phyloP scores from a whole-genome alignment of 2,888 invertebrate genomes.

The Drosophila kambysellisi region DNA sequence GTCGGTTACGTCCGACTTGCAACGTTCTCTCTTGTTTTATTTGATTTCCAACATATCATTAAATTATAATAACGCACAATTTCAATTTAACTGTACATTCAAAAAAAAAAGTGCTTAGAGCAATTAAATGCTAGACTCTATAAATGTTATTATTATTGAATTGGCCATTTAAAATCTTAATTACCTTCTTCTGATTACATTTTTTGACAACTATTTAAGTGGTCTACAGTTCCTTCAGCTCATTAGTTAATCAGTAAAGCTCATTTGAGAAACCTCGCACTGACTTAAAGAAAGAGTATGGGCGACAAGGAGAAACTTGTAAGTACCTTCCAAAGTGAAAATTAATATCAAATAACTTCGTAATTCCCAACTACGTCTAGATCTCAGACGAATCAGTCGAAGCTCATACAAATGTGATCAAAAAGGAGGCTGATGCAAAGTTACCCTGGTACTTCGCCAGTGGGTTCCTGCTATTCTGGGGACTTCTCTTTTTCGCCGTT shows the following conservation, averaged over 20 bases:
- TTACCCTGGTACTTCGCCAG: constrained; percentile 69
- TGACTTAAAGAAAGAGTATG: neutral
- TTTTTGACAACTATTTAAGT: constrained; percentile 7
- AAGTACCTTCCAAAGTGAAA: constrained; percentile 6
- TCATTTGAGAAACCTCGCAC: neutral
- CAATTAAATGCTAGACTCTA: neutral
- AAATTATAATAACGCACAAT: neutral
- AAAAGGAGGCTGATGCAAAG: constrained; percentile 6
- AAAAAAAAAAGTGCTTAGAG: neutral
- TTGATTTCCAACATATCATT: constrained; percentile 4
- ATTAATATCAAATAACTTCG: neutral
- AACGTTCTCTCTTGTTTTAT: neutral
- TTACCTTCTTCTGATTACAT: constrained; percentile 1
- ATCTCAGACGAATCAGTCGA: constrained; percentile 37
- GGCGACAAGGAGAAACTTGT: constrained; percentile 21
- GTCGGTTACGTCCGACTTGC: too few relatives aligned
- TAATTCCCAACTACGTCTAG: constrained; percentile 10
- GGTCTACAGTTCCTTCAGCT: neutral
- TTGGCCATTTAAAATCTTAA: constrained; percentile 8
- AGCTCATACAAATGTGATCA: neutral
- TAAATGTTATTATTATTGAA: constrained; percentile 12
- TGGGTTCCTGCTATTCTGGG: constrained; percentile 65
- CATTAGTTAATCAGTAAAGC: neutral
- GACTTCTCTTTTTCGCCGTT: constrained; percentile 57
- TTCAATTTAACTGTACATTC: neutral